phyloP scores from a whole-genome alignment of 2,797 vertebrate genomes.

The Hippoglossus hippoglossus region DNA sequence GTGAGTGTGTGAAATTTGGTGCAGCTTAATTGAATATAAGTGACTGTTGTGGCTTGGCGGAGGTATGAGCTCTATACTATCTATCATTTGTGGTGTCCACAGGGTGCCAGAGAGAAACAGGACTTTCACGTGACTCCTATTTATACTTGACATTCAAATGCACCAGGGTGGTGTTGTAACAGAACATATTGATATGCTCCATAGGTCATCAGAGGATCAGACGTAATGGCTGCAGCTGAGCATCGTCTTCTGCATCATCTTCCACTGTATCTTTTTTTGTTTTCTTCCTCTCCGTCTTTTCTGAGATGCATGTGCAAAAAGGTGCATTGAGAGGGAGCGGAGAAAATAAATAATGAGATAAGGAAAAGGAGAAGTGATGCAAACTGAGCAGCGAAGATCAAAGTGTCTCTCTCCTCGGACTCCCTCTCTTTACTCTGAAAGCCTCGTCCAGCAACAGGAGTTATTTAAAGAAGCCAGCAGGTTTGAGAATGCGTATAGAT shows the following conservation, averaged over 20 bases:
- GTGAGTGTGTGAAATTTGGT: no score
- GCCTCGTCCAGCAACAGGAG: conserved; percentile 80
- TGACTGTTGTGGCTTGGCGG: no score
- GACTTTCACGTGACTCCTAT: neutral
- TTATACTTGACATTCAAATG: conserved; percentile 38
- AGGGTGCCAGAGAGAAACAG: neutral
- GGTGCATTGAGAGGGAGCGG: neutral
- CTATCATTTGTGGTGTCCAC: neutral
- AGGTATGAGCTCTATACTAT: neutral
- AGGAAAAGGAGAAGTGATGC: conserved; percentile 59
- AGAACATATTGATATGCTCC: conserved; percentile 20
- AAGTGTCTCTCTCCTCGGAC: conserved; percentile 59
- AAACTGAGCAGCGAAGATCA: conserved; percentile 70
- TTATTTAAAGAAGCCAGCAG: conserved; percentile 79
- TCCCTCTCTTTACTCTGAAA: conserved; percentile 55
- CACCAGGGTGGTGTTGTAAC: neutral
- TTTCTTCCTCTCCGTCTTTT: conserved; percentile 29
- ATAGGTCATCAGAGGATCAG: conserved; percentile 16
- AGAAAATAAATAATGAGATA: neutral
- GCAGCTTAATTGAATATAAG: no score
- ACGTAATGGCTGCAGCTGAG: conserved; percentile 30
- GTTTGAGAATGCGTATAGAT: conserved; percentile 62
- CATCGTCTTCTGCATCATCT: conserved; percentile 8
- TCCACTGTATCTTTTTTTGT: conserved; percentile 28
- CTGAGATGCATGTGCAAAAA: conserved; percentile 16